A percentile compares a stretch with the other conserved stretches of the same genome.
phyloP scores from a whole-genome alignment of 2,113 vertebrate genomes.

The Paradoxurus hermaphroditus region DNA sequence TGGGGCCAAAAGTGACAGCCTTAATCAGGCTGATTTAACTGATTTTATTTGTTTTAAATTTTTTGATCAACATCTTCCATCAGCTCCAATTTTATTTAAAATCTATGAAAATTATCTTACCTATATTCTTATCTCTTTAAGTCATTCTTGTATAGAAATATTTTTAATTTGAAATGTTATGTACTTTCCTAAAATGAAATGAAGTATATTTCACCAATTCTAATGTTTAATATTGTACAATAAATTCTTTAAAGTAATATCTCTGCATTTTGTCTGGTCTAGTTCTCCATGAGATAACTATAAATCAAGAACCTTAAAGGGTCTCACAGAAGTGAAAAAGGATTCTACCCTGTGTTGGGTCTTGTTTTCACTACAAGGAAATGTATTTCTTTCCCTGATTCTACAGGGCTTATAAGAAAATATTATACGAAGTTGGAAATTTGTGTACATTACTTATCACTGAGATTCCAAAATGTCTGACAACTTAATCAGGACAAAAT shows the following conservation, averaged over 20 bases:
- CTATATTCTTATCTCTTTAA: not conserved
- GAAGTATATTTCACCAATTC: not conserved
- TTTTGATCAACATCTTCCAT: not conserved
- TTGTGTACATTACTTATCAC: not conserved
- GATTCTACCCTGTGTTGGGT: not conserved
- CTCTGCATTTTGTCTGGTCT: not conserved
- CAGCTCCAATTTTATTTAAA: not conserved
- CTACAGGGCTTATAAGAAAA: not conserved
- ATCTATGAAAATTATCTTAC: not conserved
- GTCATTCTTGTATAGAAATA: not conserved
- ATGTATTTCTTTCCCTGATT: not conserved
- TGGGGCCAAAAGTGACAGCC: not conserved
- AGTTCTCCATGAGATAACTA: not conserved
- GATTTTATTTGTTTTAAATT: not conserved
- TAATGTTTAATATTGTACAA: not conserved
- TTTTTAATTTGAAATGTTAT: not conserved
- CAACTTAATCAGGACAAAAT: not conserved
- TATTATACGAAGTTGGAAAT: not conserved
- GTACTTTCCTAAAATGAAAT: not conserved
- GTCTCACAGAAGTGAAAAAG: not conserved
- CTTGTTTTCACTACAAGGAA: not conserved
- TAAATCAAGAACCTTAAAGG: not conserved
- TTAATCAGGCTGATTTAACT: too few species aligned
- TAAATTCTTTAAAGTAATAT: not conserved
- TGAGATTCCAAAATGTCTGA: conserved; percentile 3